Conservation (phyloP, 2,113 vertebrate genomes). For the Gadus macrocephalus region DNA sequence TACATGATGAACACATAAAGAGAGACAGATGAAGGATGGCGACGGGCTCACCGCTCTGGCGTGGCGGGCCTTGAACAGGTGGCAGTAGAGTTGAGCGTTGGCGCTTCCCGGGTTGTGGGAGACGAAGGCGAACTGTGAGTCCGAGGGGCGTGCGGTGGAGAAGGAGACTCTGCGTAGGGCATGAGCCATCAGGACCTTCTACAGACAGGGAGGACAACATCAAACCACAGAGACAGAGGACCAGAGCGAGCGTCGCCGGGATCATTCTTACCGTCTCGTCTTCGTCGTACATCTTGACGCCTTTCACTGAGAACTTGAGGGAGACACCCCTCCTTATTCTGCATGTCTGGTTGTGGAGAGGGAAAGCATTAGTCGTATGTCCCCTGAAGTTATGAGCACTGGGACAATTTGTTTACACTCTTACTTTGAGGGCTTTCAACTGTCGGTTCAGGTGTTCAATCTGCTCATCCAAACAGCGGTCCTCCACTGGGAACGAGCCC, state of each 20-base stretch:
- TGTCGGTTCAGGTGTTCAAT: slow-evolving; percentile 75
- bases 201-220: background rate
- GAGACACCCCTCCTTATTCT: slow-evolving; percentile 74
- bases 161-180: slow-evolving; percentile 83
- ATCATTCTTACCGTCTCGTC: slow-evolving; percentile 77
- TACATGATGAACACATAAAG: no score
- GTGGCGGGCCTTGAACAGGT: slow-evolving; percentile 84
- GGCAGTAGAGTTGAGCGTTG: slow-evolving; percentile 82
- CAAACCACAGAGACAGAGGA: background rate
- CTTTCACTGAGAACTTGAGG: slow-evolving; percentile 87
- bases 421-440: slow-evolving; percentile 80
- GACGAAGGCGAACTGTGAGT: slow-evolving; percentile 87
- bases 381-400: background rate
- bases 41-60: slow-evolving; percentile 64
- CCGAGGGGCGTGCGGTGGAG: slow-evolving; percentile 73
- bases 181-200: slow-evolving; percentile 93
- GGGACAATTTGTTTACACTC: background rate
- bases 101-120: slow-evolving; percentile 83
- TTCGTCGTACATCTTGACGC: slow-evolving; percentile 87
- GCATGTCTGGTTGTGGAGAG: slow-evolving; percentile 67
- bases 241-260: no score
- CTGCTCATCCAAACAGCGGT: slow-evolving; percentile 78
- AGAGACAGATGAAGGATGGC: no score
- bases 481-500: slow-evolving; percentile 86
- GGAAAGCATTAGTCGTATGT: background rate